Conservation (phyloP, 2,797 vertebrate genomes). For the Poeciliopsis gracilis region DNA sequence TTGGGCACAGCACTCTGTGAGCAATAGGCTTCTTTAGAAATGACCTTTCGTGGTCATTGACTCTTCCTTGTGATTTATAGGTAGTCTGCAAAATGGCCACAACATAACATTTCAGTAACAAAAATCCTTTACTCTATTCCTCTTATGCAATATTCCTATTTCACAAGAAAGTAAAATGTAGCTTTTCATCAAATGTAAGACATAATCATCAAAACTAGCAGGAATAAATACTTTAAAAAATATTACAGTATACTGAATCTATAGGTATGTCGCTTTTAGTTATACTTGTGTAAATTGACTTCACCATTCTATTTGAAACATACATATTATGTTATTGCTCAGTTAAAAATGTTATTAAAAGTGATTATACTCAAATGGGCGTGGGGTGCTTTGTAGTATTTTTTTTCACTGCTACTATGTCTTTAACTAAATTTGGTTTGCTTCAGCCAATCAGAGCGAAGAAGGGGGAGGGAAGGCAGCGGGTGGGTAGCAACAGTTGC, state of each 20-base stretch:
- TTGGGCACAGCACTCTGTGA: neutral
- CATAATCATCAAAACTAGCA: neutral
- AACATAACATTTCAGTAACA: neutral
- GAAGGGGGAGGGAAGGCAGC: slow-evolving; percentile 80
- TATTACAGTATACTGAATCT: neutral
- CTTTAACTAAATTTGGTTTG: slow-evolving; percentile 65
- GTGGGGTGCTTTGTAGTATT: slow-evolving; percentile 60
- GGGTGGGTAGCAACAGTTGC: slow-evolving; percentile 99
- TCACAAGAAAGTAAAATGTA: neutral
- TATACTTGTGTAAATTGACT: neutral
- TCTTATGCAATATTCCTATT: neutral
- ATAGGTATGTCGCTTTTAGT: neutral
- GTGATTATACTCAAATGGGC: slow-evolving; percentile 50
- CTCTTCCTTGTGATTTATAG: neutral
- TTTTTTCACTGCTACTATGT: slow-evolving; percentile 44
- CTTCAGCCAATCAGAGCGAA: slow-evolving; percentile 71
- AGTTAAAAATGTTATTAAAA: neutral
- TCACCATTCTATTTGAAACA: neutral
- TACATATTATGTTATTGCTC: neutral
- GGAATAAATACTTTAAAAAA: neutral
- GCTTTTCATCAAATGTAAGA: neutral
- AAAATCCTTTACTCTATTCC: neutral
- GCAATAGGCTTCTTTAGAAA: neutral
- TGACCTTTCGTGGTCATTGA: neutral
- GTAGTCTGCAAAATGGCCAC: neutral